Percentiles rank a stretch among this genome's conserved stretches.
phyloP scores from a whole-genome alignment of 2,797 vertebrate genomes.

The Trematomus bernacchii region DNA sequence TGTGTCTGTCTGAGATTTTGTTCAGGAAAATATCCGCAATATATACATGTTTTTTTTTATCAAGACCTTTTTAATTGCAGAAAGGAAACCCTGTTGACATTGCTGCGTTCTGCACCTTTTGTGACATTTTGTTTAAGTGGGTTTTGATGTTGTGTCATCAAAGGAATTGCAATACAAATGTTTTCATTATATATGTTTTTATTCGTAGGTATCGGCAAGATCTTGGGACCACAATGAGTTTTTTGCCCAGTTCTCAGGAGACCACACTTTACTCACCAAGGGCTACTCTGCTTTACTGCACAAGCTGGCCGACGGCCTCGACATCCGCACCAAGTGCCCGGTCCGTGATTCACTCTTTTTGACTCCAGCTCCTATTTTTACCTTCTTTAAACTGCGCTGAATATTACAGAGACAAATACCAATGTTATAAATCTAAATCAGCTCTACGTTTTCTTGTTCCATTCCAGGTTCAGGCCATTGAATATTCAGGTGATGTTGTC shows the following conservation, averaged over 20 bases:
- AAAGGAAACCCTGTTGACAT: neutral
- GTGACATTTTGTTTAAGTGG: neutral
- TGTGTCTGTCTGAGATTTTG: neutral
- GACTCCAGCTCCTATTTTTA: neutral
- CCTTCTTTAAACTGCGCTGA: neutral
- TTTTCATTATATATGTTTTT: neutral
- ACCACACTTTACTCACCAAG: constrained; percentile 92
- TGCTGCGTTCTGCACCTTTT: neutral
- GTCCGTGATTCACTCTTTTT: constrained; percentile 47
- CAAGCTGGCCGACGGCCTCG: constrained; percentile 91
- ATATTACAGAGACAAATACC: neutral
- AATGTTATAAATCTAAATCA: neutral
- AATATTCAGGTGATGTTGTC: constrained; percentile 92
- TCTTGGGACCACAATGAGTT: constrained; percentile 99
- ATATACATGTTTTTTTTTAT: neutral
- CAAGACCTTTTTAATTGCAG: neutral
- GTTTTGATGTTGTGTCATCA: neutral
- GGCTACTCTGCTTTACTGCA: constrained; percentile 92
- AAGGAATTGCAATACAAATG: neutral
- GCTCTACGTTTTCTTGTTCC: neutral
- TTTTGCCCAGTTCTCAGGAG: constrained; percentile 98
- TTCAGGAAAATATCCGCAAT: neutral
- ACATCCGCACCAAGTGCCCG: constrained; percentile 89
- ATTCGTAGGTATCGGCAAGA: constrained; percentile 92
- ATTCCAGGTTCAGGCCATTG: constrained; percentile 89